Conservation (phyloP, 2,888 invertebrate species). For the Spodoptera littoralis region DNA sequence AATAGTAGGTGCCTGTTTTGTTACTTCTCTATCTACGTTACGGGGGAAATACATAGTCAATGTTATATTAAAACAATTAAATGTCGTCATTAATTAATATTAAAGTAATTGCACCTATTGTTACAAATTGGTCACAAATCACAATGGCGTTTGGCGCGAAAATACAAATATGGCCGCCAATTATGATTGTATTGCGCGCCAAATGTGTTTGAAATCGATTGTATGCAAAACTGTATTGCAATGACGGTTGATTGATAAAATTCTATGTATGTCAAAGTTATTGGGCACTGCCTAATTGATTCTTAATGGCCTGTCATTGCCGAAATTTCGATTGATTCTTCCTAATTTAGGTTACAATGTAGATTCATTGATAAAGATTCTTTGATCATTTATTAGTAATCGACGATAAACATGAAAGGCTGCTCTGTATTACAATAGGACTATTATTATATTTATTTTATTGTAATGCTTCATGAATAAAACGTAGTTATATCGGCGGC, state of each 20-base stretch:
- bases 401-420: too few species aligned
- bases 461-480: too few species aligned
- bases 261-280: slow-evolving; percentile 55
- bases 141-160: slow-evolving; percentile 70
- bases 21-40: too few species aligned
- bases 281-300: background rate
- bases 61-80: slow-evolving; percentile 52
- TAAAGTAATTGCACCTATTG: slow-evolving; percentile 75
- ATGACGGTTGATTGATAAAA: slow-evolving; percentile 64
- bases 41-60: slow-evolving; percentile 15
- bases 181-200: slow-evolving; percentile 71
- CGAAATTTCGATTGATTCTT: too few species aligned
- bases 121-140: slow-evolving; percentile 73
- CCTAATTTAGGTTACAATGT: background rate
- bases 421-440: too few species aligned
- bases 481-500: too few species aligned
- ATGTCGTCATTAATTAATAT: slow-evolving; percentile 65
- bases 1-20: too few species aligned
- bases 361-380: background rate
- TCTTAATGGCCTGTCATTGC: background rate
- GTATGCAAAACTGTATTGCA: slow-evolving; percentile 73
- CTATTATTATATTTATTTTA: too few species aligned
- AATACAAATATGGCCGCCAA: slow-evolving; percentile 79
- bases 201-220: slow-evolving; percentile 68
- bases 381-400: too few species aligned